phyloP scores from a whole-genome alignment of 2,888 invertebrate species.

The Euplagia quadripunctaria region DNA sequence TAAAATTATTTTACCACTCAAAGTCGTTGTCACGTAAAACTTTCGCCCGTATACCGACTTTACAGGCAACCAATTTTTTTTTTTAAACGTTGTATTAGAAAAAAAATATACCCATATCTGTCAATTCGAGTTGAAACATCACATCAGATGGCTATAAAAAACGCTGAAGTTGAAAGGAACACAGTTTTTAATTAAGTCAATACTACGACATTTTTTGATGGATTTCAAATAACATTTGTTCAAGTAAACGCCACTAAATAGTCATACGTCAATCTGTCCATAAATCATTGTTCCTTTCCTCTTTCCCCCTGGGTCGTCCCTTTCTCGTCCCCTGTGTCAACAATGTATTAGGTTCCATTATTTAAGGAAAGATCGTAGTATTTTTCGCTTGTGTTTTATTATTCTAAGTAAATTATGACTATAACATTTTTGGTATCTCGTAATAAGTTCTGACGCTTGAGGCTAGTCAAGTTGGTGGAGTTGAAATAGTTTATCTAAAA shows the following conservation, averaged over 20 bases:
- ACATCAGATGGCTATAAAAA: background rate
- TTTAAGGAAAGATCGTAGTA: constrained; percentile 63
- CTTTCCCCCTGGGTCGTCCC: constrained; percentile 39
- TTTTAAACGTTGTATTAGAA: too few species aligned
- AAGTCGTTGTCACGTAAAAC: too few species aligned
- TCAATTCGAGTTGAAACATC: background rate
- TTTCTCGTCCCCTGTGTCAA: constrained; percentile 67
- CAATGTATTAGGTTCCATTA: constrained; percentile 77
- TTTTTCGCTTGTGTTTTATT: constrained; percentile 53
- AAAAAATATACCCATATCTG: background rate
- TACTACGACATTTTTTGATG: constrained; percentile 33
- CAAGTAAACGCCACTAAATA: constrained; percentile 62
- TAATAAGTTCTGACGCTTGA: constrained; percentile 26
- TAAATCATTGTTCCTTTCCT: constrained; percentile 72
- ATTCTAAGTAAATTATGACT: constrained; percentile 33
- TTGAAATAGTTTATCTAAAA: background rate
- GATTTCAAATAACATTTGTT: constrained; percentile 55
- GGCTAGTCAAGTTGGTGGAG: background rate
- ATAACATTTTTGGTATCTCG: constrained; percentile 4
- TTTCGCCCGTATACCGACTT: too few species aligned
- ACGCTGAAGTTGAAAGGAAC: background rate
- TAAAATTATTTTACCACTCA: too few species aligned
- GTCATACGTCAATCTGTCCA: constrained; percentile 75
- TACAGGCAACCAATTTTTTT: too few species aligned
- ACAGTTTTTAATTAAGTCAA: constrained; percentile 2